Percentiles rank a stretch among this genome's conserved stretches.
Evolutionary conservation across 2,797 vertebrate species (phyloP).

Genomic region (Natrix natrix): DNA sequence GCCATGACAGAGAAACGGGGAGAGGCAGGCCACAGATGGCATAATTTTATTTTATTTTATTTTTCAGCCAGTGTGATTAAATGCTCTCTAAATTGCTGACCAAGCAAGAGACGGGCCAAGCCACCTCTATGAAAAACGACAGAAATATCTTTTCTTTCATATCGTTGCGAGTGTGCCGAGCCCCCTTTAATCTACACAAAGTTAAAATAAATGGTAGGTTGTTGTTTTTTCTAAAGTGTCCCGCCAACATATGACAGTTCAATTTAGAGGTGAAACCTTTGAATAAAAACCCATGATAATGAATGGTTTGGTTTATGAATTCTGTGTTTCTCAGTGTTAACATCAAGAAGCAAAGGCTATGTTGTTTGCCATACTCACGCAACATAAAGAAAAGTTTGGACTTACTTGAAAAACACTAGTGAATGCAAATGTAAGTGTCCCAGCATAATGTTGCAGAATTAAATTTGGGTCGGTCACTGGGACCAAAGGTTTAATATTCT

Average conservation of each 20-base stretch:
- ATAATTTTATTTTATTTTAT: slow-evolving; percentile 57
- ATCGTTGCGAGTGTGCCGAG: slow-evolving; percentile 31
- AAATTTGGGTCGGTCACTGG: neutral
- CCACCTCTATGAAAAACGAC: slow-evolving; percentile 60
- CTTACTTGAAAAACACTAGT: slow-evolving; percentile 21
- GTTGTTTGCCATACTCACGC: slow-evolving; percentile 64
- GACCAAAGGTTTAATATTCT: neutral
- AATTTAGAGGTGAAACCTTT: slow-evolving; percentile 81
- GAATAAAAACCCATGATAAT: slow-evolving; percentile 76
- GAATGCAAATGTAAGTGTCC: neutral
- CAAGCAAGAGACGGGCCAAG: slow-evolving; percentile 63
- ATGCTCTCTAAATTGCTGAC: slow-evolving; percentile 66
- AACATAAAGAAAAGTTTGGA: slow-evolving; percentile 58
- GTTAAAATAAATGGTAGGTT: slow-evolving; percentile 74
- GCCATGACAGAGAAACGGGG: neutral
- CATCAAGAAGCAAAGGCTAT: slow-evolving; percentile 61
- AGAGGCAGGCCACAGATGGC: slow-evolving; percentile 48
- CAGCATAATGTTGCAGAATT: neutral
- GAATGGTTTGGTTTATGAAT: slow-evolving; percentile 75
- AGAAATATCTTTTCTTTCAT: slow-evolving; percentile 73
- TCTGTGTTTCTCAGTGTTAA: slow-evolving; percentile 75
- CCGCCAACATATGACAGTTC: slow-evolving; percentile 72
- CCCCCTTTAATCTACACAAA: slow-evolving; percentile 50
- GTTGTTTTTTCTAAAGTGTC: slow-evolving; percentile 57
- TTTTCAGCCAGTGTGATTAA: slow-evolving; percentile 72